Conservation (phyloP, 2,888 invertebrate species). For the Patella depressa region DNA sequence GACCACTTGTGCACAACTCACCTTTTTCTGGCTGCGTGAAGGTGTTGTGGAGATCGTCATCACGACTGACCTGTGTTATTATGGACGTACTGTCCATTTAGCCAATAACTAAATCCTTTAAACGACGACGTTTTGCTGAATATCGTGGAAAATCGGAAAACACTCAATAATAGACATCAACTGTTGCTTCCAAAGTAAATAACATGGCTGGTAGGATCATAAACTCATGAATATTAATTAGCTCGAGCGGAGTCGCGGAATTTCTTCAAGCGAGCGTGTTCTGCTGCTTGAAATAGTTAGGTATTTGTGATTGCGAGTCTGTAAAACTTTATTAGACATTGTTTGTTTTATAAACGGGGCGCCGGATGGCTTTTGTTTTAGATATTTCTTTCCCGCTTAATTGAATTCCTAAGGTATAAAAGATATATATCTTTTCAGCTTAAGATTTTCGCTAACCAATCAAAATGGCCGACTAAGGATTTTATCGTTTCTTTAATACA, state of each 20-base stretch:
- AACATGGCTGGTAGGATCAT: conserved; percentile 43
- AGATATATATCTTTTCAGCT: too few relatives aligned
- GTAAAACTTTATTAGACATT: too few relatives aligned
- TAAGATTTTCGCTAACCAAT: too few relatives aligned
- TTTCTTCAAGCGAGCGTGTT: too few relatives aligned
- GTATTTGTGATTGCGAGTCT: too few relatives aligned
- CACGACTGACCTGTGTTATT: conserved; percentile 97
- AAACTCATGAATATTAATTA: conserved; percentile 62
- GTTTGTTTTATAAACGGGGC: too few relatives aligned
- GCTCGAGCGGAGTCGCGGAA: conserved; percentile 19
- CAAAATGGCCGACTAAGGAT: too few relatives aligned
- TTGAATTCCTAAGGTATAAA: too few relatives aligned
- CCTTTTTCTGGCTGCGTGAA: conserved; percentile 90
- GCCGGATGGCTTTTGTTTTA: too few relatives aligned
- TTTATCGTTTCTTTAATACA: too few relatives aligned
- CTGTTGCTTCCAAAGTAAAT: conserved; percentile 48
- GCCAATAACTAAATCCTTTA: conserved; percentile 44
- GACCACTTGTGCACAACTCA: conserved; percentile 73
- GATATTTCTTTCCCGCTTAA: too few relatives aligned
- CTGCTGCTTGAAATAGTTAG: too few relatives aligned
- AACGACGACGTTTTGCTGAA: conserved; percentile 44
- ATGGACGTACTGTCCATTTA: conserved; percentile 95
- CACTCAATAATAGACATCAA: conserved; percentile 33
- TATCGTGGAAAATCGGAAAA: conserved; percentile 33
- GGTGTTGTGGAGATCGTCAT: conserved; percentile 95